Conservation (phyloP, 2,888 invertebrate genomes). For the Pollenia amentaria region DNA sequence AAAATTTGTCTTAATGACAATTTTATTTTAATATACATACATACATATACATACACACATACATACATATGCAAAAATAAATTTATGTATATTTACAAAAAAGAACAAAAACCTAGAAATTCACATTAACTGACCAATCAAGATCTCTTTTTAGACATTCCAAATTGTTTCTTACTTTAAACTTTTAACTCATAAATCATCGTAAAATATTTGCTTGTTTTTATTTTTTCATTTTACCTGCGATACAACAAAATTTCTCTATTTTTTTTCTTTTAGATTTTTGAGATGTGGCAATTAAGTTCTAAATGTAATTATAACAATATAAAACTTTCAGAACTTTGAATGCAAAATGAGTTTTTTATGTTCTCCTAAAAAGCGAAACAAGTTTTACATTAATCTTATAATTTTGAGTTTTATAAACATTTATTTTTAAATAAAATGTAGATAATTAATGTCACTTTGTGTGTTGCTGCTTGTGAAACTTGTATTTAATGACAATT, state of each 20-base stretch:
- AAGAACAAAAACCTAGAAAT: constrained; percentile 1
- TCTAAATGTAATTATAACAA: constrained; percentile 48
- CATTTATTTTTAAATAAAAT: constrained; percentile 24
- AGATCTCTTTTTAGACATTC: constrained; percentile 17
- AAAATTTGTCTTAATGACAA: no score
- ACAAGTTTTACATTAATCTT: constrained; percentile 45
- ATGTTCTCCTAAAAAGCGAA: constrained; percentile 22
- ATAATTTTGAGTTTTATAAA: background rate
- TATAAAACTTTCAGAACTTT: constrained; percentile 46
- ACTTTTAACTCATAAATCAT: constrained; percentile 64
- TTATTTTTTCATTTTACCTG: constrained; percentile 40
- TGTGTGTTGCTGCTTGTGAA: constrained; percentile 18
- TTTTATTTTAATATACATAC: no score
- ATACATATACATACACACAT: no score
- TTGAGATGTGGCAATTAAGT: constrained; percentile 45
- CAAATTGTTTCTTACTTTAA: constrained; percentile 39
- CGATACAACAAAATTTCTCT: constrained; percentile 31
- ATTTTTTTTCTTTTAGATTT: background rate
- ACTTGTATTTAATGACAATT: constrained; percentile 28
- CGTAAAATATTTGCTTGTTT: constrained; percentile 42
- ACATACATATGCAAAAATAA: no score
- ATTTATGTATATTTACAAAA: background rate
- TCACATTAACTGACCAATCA: constrained; percentile 17
- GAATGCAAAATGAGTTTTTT: constrained; percentile 23
- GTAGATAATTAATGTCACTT: background rate